Percentiles rank a stretch among this genome's conserved stretches.
Conservation (phyloP, 2,888 invertebrate species). For the Drosophila borborema region DNA sequence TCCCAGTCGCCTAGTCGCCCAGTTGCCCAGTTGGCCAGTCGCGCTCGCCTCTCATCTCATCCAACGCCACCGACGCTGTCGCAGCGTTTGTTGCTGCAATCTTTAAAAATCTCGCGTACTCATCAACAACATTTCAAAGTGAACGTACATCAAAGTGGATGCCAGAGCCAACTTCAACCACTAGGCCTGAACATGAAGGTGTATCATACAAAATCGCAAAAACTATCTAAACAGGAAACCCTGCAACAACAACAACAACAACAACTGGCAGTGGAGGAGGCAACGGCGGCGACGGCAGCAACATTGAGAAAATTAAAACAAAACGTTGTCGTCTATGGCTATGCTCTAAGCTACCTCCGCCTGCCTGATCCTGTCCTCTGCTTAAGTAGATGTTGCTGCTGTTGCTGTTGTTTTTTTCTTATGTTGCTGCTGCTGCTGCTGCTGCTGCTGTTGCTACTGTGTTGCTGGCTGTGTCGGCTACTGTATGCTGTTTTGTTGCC, state of each 20-base stretch:
- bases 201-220: constrained; percentile 76
- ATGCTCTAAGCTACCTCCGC: constrained; percentile 45
- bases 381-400: constrained; percentile 24
- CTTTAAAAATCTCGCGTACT: constrained; percentile 75
- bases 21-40: not conserved
- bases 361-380: constrained; percentile 61
- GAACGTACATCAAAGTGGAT: constrained; percentile 75
- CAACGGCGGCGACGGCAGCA: constrained; percentile 29
- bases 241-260: constrained; percentile 52
- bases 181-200: constrained; percentile 61
- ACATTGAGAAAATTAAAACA: constrained; percentile 77
- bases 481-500: constrained; percentile 74
- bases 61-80: constrained; percentile 23
- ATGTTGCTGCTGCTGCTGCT: constrained; percentile 31
- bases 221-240: constrained; percentile 78
- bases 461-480: constrained; percentile 46
- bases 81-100: constrained; percentile 61
- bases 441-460: constrained; percentile 37
- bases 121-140: constrained; percentile 77
- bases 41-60: constrained; percentile 16
- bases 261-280: not conserved
- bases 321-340: constrained; percentile 74
- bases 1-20: not conserved
- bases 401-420: constrained; percentile 18
- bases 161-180: constrained; percentile 40